Evolutionary conservation across 2,113 vertebrate genomes (phyloP), one percentile per base, ranked within the genome.

Genomic region (Nerophis lumbriciformis): DNA sequence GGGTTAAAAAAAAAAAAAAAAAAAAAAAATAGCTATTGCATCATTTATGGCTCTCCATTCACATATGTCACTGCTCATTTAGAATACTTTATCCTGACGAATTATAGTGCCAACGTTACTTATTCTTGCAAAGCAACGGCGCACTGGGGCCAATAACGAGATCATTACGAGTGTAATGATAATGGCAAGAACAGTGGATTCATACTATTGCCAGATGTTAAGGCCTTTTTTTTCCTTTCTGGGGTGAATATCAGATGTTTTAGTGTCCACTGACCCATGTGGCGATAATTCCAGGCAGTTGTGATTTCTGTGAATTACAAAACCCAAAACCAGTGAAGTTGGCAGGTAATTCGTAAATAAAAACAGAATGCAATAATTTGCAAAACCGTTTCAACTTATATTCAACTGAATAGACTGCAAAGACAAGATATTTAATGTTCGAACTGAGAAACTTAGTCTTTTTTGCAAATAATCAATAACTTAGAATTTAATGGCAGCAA

Each of bases 31-130:
- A 52, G 68, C 59, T 35, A 28, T 47, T 59, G 61, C 52, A 63
- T 52, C 64, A 57, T 48, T 71, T 68, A 66, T 37, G 7, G 56
- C 54, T 58, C 65, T 53, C 45, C 44, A 56, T 51, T 10, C 69
- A 68, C 62, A 71, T 68, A 63, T 66, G 68, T 62, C 72, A 54
- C 48, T 52, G 56, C 66, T 68, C 63, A 77, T 79, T 79, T 67
- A 9, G 8, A 48, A 48, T 59, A 56, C 16, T 71, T 77, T 55
- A 72, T 62, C 49, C 65, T 70, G 48, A 47, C 12, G 0, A 37
- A 39, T 42, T 19, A 53, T 3, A 5, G 55, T 14, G 49, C 16
- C 58, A 42, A 36, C 37, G 4, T 66, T 68, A 12, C 64, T 67
- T 68, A 51, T 55, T 37, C 65, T 65, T 53, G 63, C 8, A 54